These are phyloP conservation scores for Gymnocheta viridis DNA, from an alignment of 2,888 invertebrate species.

Conservation along the genomic window DNA sequence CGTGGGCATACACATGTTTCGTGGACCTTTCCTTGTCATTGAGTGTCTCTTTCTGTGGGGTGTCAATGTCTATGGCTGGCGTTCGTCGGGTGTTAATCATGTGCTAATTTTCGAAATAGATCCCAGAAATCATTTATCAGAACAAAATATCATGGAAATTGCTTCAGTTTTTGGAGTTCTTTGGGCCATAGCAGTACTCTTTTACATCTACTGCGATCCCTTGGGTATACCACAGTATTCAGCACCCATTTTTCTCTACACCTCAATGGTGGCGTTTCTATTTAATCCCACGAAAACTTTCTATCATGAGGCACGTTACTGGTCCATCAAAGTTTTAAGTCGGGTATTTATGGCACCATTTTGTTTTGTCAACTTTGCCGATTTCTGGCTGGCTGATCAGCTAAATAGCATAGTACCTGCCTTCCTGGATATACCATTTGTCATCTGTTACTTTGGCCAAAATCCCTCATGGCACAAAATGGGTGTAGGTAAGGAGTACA, in stretches of 20 bases:
- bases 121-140: constrained; percentile 89
- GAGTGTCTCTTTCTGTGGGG: constrained; percentile 90
- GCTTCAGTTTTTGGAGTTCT: constrained; percentile 89
- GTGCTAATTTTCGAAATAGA: constrained; percentile 92
- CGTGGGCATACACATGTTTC: constrained; percentile 89
- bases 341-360: constrained; percentile 88
- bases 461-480: constrained; percentile 84
- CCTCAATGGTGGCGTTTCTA: constrained; percentile 87
- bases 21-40: constrained; percentile 89
- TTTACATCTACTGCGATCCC: constrained; percentile 86
- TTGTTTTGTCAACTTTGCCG: constrained; percentile 90
- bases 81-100: constrained; percentile 91
- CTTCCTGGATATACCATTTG: constrained; percentile 90
- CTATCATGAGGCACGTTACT: constrained; percentile 89
- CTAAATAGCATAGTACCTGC: constrained; percentile 89
- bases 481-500: constrained; percentile 76
- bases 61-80: constrained; percentile 91
- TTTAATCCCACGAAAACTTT: constrained; percentile 90
- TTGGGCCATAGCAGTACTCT: constrained; percentile 87
- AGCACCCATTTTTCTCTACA: constrained; percentile 87
- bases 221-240: constrained; percentile 89
- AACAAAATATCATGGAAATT: constrained; percentile 90
- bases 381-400: constrained; percentile 94
- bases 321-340: constrained; percentile 85
- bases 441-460: constrained; percentile 88